A percentile compares a stretch with the other conserved stretches of the same genome.
phyloP scores from a whole-genome alignment of 2,113 vertebrate species.

The Catharus fuscescens region DNA sequence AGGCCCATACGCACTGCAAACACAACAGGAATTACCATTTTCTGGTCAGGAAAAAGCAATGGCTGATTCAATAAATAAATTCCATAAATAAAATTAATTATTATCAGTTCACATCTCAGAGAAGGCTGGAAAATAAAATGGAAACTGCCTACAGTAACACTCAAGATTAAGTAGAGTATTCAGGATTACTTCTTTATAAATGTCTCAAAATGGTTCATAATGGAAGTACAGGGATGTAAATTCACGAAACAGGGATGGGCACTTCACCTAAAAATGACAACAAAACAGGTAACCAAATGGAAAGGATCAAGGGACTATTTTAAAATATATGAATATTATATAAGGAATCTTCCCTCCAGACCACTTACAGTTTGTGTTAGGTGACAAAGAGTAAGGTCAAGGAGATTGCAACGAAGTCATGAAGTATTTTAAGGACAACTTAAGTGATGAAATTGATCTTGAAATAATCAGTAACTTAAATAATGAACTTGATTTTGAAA shows the following conservation, averaged over 20 bases:
- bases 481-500: background rate
- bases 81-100: background rate
- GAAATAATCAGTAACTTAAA: background rate
- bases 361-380: background rate
- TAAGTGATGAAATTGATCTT: background rate
- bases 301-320: background rate
- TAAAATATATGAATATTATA: background rate
- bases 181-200: background rate
- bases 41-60: background rate
- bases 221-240: background rate
- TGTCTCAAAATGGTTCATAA: background rate
- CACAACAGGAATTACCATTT: background rate
- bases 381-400: background rate
- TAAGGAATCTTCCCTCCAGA: background rate
- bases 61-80: background rate
- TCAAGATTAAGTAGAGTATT: background rate
- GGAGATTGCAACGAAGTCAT: background rate
- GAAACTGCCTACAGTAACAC: background rate
- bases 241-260: background rate
- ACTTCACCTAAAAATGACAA: background rate
- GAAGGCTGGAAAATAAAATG: background rate
- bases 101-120: background rate
- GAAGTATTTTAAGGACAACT: background rate
- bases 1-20: conserved; percentile 81
- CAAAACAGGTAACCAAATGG: background rate